phyloP scores from a whole-genome alignment of 2,888 invertebrate genomes.

The Dendrolimus houi region DNA sequence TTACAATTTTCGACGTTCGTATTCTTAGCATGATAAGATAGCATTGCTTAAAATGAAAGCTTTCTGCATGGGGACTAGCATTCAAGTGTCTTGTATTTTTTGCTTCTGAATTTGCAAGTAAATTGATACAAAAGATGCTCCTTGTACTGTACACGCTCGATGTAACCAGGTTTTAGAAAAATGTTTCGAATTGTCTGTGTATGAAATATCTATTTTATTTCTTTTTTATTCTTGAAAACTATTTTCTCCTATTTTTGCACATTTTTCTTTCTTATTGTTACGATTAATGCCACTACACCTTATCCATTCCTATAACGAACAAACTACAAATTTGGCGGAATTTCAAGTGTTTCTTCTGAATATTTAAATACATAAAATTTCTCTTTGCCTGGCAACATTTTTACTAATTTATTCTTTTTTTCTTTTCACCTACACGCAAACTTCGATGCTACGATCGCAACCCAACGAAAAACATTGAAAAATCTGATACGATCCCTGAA shows the following conservation, averaged over 20 bases:
- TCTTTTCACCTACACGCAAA: constrained; percentile 25
- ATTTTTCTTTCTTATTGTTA: constrained; percentile 24
- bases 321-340: constrained; percentile 5
- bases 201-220: neutral
- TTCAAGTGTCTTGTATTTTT: constrained; percentile 7
- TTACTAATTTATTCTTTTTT: constrained; percentile 52
- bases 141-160: constrained; percentile 69
- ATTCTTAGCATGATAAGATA: too few relatives aligned
- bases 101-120: neutral
- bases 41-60: too few relatives aligned
- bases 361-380: constrained; percentile 5
- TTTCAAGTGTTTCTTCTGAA: constrained; percentile 11
- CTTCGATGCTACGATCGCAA: constrained; percentile 16
- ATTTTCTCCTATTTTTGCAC: constrained; percentile 17
- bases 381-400: constrained; percentile 58
- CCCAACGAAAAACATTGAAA: constrained; percentile 3
- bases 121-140: constrained; percentile 16
- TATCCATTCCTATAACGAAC: constrained; percentile 25
- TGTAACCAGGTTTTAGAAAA: constrained; percentile 38
- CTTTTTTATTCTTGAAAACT: constrained; percentile 8
- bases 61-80: constrained; percentile 35
- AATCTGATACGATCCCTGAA: too few relatives aligned
- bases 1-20: too few relatives aligned
- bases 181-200: constrained; percentile 5
- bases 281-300: constrained; percentile 11